These are phyloP conservation scores for Nerophis lumbriciformis DNA, from an alignment of 2,113 vertebrate species.

Conservation along the genomic window DNA sequence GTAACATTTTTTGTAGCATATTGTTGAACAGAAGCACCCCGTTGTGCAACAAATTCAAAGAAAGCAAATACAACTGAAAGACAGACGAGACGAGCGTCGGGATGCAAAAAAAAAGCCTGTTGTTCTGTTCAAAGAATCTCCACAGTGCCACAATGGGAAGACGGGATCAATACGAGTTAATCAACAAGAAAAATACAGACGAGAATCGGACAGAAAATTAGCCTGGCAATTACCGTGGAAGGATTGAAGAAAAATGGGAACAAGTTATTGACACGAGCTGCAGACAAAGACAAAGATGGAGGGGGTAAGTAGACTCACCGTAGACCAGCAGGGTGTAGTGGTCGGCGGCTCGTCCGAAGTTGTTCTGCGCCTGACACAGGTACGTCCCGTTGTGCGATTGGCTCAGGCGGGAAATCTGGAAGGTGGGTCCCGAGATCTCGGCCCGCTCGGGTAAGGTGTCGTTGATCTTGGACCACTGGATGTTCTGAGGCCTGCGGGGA, in stretches of 20 bases:
- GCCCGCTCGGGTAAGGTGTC: slow-evolving; percentile 83
- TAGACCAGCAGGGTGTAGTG: slow-evolving; percentile 87
- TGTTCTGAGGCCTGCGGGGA: slow-evolving; percentile 73
- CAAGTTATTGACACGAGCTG: no score
- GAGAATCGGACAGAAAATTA: slow-evolving; percentile 8
- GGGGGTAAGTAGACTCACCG: slow-evolving; percentile 66
- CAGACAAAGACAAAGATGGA: neutral
- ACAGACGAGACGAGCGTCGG: slow-evolving; percentile 30
- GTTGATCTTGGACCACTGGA: slow-evolving; percentile 85
- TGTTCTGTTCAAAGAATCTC: slow-evolving; percentile 2
- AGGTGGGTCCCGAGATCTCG: slow-evolving; percentile 75
- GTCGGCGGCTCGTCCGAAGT: slow-evolving; percentile 84
- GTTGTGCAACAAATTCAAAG: slow-evolving; percentile 26
- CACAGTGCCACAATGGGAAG: slow-evolving; percentile 16
- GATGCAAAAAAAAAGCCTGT: slow-evolving; percentile 26
- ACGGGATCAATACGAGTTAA: slow-evolving; percentile 33
- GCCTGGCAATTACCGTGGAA: neutral
- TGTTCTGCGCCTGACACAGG: slow-evolving; percentile 85
- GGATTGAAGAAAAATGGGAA: neutral
- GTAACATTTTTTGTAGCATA: slow-evolving; percentile 6
- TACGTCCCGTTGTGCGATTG: slow-evolving; percentile 87
- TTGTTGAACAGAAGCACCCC: slow-evolving; percentile 38
- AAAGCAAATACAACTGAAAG: slow-evolving; percentile 47
- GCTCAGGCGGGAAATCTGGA: slow-evolving; percentile 80
- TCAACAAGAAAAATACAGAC: slow-evolving; percentile 20